Percentiles rank a stretch among this genome's conserved stretches.
Evolutionary conservation across 2,797 vertebrate species (phyloP).

Genomic region (Sebastes cheni): DNA sequence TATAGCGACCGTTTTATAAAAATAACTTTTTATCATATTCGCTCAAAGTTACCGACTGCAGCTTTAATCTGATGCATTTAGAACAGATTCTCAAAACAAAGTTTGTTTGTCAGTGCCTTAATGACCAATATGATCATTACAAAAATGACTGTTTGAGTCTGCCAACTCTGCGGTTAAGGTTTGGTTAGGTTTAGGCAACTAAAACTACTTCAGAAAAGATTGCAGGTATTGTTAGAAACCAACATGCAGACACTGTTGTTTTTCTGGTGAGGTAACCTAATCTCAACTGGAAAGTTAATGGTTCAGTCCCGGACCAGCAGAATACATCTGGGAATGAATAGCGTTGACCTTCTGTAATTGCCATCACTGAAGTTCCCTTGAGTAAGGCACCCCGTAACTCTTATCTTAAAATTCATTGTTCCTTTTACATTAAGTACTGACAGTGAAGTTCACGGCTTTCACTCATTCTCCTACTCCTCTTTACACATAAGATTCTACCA

Average conservation of each 20-base stretch:
- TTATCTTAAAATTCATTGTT: neutral
- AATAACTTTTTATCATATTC: no score
- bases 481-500: neutral
- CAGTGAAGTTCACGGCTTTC: neutral
- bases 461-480: rapidly evolving
- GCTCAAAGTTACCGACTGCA: no score
- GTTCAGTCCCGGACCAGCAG: neutral
- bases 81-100: neutral
- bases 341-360: neutral
- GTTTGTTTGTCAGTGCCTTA: neutral
- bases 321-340: neutral
- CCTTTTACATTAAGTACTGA: neutral
- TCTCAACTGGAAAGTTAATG: neutral
- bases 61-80: neutral
- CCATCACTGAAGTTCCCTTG: neutral
- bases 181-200: neutral
- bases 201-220: neutral
- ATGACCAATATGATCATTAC: neutral
- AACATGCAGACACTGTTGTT: neutral
- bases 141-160: neutral
- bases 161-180: neutral
- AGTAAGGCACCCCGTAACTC: neutral
- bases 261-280: neutral
- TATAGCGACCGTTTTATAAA: no score
- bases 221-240: neutral